Evolutionary conservation across 2,113 vertebrate genomes (phyloP), one percentile per base, ranked within the genome.

Genomic region (Meriones unguiculatus): DNA sequence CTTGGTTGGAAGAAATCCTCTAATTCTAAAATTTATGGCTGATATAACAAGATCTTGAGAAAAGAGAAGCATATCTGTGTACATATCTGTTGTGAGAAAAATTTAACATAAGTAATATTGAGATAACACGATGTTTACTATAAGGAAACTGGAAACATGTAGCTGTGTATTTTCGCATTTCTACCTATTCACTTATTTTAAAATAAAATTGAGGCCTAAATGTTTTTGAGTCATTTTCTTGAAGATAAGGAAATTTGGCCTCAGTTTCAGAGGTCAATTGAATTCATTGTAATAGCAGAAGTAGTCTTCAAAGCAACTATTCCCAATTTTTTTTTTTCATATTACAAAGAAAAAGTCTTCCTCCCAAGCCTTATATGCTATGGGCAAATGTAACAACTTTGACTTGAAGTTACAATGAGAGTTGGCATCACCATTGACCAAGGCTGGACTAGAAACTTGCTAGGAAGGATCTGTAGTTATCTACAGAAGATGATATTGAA

Each of bases 11-110:
- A 57, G 67, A 80, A 50, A 86, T 94, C 93, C 80, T 52, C 32
- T 4, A 75, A 64, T 77, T 70, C 35, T 70, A 72, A 96, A n/a
- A 72, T n/a, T 75, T 25, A 89, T 52, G 65, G 24, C 64, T 78
- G 67, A 92, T 85, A 92, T 86, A 73, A 81, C 22, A 87, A 93
- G 70, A 82, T 15, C 38, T 81, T 81, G 24, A 67, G 88, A 62
- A 10, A 12, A 13, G 57, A 90, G 46, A 57, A 85, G 14, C 14
- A 52, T 7, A 25, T 90, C 88, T 85, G 57, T 38, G 13, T 18
- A 70, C 25, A 38, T 65, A 11, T 50, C 70, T 62, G 38, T 15
- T 80, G 38, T 73, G 50, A 64, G 94, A 46, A 46, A 75, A 93
- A 6, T 10, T 1, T 46, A 35, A 14, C 50, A 59, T 20, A 89